Evolutionary conservation across 2,797 vertebrate species (phyloP).

Genomic region (Lemur catta): DNA sequence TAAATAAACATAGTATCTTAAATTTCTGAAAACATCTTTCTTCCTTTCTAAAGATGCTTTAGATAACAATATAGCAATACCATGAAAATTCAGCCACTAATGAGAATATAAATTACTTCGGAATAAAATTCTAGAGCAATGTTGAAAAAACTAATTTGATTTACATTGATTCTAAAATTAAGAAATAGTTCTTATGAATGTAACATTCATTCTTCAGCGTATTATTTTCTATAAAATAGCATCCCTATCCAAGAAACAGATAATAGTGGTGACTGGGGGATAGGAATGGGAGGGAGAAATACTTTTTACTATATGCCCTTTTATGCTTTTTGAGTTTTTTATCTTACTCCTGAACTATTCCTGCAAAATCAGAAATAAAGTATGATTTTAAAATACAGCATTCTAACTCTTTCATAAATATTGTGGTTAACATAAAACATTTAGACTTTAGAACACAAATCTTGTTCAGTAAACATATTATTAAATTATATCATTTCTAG

Average conservation of each 20-base stretch:
- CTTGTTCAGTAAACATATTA: background rate
- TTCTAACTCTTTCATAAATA: background rate
- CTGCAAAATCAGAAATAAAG: slow-evolving; percentile 29
- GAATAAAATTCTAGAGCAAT: background rate
- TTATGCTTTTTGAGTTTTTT: background rate
- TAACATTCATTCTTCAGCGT: background rate
- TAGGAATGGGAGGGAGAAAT: background rate
- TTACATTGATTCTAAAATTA: slow-evolving; percentile 45
- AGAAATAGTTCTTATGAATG: slow-evolving; percentile 14
- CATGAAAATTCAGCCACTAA: background rate
- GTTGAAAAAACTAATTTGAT: background rate
- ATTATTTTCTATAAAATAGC: slow-evolving; percentile 27
- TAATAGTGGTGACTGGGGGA: background rate
- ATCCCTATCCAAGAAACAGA: background rate
- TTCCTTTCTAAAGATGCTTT: background rate
- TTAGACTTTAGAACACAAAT: background rate
- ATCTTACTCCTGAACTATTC: background rate
- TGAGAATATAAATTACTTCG: background rate
- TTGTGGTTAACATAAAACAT: background rate
- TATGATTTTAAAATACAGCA: background rate
- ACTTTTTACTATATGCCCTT: background rate
- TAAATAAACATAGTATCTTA: background rate
- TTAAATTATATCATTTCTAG: background rate
- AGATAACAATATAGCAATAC: background rate
- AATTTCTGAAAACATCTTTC: background rate